Conservation (phyloP, 2,888 invertebrate species). For the Nomada ferruginata region DNA sequence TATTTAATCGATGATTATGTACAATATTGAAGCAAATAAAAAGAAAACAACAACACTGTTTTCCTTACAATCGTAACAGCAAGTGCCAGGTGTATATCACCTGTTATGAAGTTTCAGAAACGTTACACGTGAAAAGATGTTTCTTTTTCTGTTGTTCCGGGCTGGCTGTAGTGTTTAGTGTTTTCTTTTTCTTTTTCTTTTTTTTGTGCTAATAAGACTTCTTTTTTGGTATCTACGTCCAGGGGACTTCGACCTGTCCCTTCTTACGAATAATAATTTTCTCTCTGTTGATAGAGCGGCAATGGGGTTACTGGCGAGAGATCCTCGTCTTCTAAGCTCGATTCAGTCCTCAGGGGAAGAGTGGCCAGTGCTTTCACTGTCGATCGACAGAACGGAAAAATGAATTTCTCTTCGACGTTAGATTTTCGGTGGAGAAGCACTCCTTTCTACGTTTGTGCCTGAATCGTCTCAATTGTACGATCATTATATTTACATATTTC, state of each 20-base stretch:
- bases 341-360: conserved; percentile 86
- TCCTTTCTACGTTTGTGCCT: not conserved
- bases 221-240: conserved; percentile 1
- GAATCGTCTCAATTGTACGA: not conserved
- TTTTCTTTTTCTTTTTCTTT: conserved; percentile 30
- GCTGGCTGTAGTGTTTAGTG: conserved; percentile 65
- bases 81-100: not conserved
- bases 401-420: not conserved
- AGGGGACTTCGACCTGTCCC: not conserved
- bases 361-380: conserved; percentile 92
- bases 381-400: conserved; percentile 39
- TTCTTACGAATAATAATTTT: conserved; percentile 89
- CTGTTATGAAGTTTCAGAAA: conserved; percentile 14
- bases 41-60: conserved; percentile 25
- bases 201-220: conserved; percentile 43
- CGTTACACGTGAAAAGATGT: conserved; percentile 21
- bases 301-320: conserved; percentile 91
- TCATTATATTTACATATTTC: not conserved
- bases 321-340: conserved; percentile 89
- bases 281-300: conserved; percentile 94
- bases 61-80: conserved; percentile 21
- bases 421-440: not conserved
- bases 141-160: conserved; percentile 50
- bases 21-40: conserved; percentile 57
- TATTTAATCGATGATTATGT: conserved; percentile 63